Conservation (phyloP, 2,888 invertebrate species). For the Melieria omissa region DNA sequence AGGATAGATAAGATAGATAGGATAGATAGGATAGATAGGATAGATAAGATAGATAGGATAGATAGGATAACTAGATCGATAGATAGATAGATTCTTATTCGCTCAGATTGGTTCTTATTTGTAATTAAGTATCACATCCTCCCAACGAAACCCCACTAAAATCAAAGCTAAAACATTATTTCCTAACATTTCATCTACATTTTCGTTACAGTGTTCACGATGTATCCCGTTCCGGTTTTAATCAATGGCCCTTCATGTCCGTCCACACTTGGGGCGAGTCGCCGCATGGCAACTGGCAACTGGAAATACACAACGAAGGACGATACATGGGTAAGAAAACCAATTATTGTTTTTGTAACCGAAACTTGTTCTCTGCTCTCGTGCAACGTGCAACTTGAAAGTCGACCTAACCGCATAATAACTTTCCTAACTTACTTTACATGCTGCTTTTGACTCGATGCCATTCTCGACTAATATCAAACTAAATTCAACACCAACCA, state of each 20-base stretch:
- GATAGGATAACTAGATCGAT: too few relatives aligned
- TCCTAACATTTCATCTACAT: too few relatives aligned
- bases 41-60: too few relatives aligned
- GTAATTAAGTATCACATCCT: too few relatives aligned
- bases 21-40: too few relatives aligned
- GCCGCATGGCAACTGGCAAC: conserved; percentile 92
- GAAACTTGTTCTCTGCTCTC: neutral
- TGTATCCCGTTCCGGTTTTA: conserved; percentile 90
- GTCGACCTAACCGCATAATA: neutral
- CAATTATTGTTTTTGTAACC: neutral
- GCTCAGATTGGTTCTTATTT: too few relatives aligned
- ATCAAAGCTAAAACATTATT: too few relatives aligned
- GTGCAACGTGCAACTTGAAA: neutral
- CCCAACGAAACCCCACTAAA: too few relatives aligned
- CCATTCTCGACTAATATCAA: conserved; percentile 11
- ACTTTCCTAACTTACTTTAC: conserved; percentile 46
- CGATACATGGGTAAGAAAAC: conserved; percentile 78
- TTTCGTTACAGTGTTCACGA: conserved; percentile 72
- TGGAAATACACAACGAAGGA: conserved; percentile 96
- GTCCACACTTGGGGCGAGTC: conserved; percentile 99
- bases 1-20: too few relatives aligned
- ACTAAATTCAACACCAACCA: neutral
- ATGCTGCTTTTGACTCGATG: conserved; percentile 51
- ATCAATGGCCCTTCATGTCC: conserved; percentile 99
- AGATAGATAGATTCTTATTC: too few relatives aligned